phyloP scores from a whole-genome alignment of 2,888 invertebrate genomes.

The Nesidiocoris tenuis region DNA sequence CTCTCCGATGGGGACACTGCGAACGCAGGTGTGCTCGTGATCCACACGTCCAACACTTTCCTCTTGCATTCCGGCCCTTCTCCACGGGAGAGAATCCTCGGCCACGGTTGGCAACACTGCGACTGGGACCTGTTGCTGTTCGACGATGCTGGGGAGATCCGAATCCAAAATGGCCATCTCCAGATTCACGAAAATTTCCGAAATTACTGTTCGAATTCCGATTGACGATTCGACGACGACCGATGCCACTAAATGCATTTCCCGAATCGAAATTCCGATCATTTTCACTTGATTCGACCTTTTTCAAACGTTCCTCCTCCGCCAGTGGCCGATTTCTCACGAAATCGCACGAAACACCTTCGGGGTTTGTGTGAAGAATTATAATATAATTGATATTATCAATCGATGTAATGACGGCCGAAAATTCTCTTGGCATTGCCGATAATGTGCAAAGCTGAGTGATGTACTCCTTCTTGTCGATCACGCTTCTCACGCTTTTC shows the following conservation, averaged over 20 bases:
- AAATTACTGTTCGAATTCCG: not conserved
- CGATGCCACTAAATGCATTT: not conserved
- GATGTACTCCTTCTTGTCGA: conserved; percentile 7
- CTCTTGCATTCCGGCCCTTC: not conserved
- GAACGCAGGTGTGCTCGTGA: not conserved
- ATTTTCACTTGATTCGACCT: not conserved
- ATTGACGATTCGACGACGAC: not conserved
- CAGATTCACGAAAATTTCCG: no score
- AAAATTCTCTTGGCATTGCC: not conserved
- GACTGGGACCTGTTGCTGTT: not conserved
- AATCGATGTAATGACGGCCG: not conserved
- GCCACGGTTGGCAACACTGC: not conserved
- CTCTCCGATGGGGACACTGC: not conserved
- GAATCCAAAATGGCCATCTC: not conserved
- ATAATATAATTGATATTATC: no score
- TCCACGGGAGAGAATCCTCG: not conserved
- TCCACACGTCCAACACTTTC: not conserved
- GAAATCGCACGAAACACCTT: not conserved
- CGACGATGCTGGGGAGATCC: not conserved
- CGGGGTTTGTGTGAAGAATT: not conserved
- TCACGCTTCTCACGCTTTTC: not conserved
- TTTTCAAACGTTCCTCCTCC: not conserved
- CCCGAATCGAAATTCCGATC: not conserved
- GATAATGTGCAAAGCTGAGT: not conserved
- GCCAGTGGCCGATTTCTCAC: conserved; percentile 1